Evolutionary conservation across 2,113 vertebrate genomes (phyloP).

Genomic region (Petaurus breviceps): DNA sequence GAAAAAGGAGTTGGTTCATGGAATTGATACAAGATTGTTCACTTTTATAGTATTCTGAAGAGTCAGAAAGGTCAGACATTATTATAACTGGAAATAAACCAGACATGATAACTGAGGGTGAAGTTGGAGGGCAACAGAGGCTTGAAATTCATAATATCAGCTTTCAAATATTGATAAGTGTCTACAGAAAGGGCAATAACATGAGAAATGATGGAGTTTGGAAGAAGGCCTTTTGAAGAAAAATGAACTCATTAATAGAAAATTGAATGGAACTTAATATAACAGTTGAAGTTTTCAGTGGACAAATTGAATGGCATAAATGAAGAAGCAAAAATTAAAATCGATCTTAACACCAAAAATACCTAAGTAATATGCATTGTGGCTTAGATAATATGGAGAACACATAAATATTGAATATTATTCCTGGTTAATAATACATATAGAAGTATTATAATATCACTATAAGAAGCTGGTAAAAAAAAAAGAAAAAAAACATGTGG

Average conservation of each 20-base stretch:
- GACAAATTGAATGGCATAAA: slow-evolving; percentile 31
- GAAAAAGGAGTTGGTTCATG: slow-evolving; percentile 18
- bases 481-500: slow-evolving; percentile 38
- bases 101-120: not conserved
- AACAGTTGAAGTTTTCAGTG: slow-evolving; percentile 23
- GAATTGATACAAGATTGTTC: slow-evolving; percentile 41
- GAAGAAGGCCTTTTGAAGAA: slow-evolving; percentile 26
- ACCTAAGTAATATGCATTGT: slow-evolving; percentile 41
- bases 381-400: slow-evolving; percentile 39
- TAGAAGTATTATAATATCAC: slow-evolving; percentile 57
- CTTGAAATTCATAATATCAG: slow-evolving; percentile 45
- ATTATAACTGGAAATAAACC: slow-evolving; percentile 46
- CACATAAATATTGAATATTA: slow-evolving; percentile 66
- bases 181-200: slow-evolving; percentile 47
- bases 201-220: slow-evolving; percentile 36
- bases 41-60: not conserved
- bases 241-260: slow-evolving; percentile 48
- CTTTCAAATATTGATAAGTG: slow-evolving; percentile 62
- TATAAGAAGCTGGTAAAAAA: slow-evolving; percentile 40
- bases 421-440: slow-evolving; percentile 70
- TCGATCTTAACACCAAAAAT: slow-evolving; percentile 55
- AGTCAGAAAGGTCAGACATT: slow-evolving; percentile 42
- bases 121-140: not conserved
- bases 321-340: slow-evolving; percentile 57
- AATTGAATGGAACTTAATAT: slow-evolving; percentile 49